These are phyloP conservation scores for Phalanger gymnotis DNA, from an alignment of 2,797 vertebrate genomes.

Conservation along the genomic window DNA sequence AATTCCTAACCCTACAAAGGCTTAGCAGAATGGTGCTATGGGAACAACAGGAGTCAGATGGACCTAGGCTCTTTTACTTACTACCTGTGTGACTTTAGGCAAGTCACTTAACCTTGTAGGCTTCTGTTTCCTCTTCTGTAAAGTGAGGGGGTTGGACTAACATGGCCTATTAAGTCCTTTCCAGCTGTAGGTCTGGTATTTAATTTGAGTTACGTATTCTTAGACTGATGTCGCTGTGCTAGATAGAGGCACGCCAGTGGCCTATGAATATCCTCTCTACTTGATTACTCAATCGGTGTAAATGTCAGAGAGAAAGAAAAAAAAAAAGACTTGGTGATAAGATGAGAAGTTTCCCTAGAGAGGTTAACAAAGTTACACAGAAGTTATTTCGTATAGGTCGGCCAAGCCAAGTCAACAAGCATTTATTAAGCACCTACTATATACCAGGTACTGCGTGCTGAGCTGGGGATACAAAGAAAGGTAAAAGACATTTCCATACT, in stretches of 20 bases:
- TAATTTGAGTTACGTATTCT: too few relatives aligned
- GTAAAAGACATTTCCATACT: not conserved
- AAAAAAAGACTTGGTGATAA: not conserved
- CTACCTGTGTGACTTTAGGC: not conserved
- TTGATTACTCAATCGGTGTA: conserved; percentile 26
- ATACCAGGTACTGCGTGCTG: not conserved
- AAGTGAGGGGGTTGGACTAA: not conserved
- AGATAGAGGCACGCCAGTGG: conserved; percentile 44
- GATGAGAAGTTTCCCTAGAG: conserved; percentile 39
- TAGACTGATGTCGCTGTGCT: conserved; percentile 34
- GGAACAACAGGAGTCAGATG: not conserved
- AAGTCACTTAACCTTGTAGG: not conserved
- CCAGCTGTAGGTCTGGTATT: too few relatives aligned
- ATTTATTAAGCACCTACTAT: not conserved
- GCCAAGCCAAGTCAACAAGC: not conserved
- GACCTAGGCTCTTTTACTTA: not conserved
- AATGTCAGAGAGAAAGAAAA: not conserved
- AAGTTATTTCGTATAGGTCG: not conserved
- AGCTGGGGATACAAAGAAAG: not conserved
- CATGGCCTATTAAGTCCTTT: not conserved
- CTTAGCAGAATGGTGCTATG: not conserved
- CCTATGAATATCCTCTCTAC: not conserved
- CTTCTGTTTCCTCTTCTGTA: not conserved
- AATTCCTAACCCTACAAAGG: not conserved
- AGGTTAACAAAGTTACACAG: not conserved